Base-by-base conservation (phyloP, 2,797 vertebrate species). In the Sebastes hubbsi region DNA sequence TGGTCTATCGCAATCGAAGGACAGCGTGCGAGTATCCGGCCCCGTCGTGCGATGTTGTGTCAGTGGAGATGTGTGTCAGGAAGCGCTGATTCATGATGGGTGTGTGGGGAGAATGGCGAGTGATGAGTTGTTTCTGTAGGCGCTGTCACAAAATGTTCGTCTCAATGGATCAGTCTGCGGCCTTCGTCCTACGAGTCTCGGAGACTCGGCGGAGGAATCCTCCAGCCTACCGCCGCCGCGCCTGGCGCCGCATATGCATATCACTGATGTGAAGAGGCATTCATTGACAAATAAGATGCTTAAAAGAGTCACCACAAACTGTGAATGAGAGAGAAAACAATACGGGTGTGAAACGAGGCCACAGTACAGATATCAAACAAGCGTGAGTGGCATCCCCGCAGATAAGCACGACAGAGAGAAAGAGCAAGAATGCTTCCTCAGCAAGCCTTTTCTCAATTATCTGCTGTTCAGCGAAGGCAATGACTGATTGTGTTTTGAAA, bases 61-160 rank as follows among this genome's bases (percentile, higher is more conserved):
- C 89, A 85, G 78, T 63, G 78, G 81, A 71, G 80, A 79, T 90
- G 87, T 91, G 86, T 72, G 71, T 91, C 89, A 87, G 79, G 89
- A 89, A 88, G 75, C 49, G 68, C 84, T 92, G 92, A 92, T 81
- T 93, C 91, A 91, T 78, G 74, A 81, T 87, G 82, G 75, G 80
- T 81, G 84, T 80, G 86, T 78, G 78, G 77, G 64, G 87, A 79
- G 69, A 82, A 81, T 72, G 84, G 88, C 63, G 79, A 73, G 86
- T 49, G 73, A 87, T 69, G 86, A 89, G 84, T 81, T 84, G 82
- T 75, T 87, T 88, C 86, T 88, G 86, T 81, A 85, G 89, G 89
- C 67, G 55, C 89, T 90, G 91, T 93, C 89, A 92, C 90, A 90
- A 84, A 92, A 86, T 68, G 87, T 92, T 88, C 77, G 24, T 87